These are phyloP conservation scores for Cassiopea xamachana DNA, from an alignment of 30 jellyfish, hydroid and myxozoan genomes.

Conservation along the genomic window DNA sequence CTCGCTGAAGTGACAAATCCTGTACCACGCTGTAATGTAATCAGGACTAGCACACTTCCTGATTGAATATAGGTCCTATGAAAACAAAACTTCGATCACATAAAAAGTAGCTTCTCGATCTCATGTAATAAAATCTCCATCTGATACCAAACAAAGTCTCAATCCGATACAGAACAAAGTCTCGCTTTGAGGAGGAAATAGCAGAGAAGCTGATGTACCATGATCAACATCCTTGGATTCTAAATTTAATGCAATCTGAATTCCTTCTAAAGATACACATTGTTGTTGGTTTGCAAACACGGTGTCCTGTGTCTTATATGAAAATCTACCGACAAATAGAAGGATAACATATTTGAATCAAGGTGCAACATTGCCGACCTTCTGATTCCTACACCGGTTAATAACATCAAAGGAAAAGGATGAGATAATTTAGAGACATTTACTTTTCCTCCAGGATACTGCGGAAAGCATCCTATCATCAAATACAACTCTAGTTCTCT, in stretches of 20 bases:
- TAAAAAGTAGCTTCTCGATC: too few relatives aligned
- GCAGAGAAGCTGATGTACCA: too few relatives aligned
- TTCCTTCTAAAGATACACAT: constrained; percentile 40
- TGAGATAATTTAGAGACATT: neutral
- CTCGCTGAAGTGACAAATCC: too few relatives aligned
- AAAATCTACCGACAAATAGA: constrained; percentile 48
- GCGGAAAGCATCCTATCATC: constrained; percentile 51
- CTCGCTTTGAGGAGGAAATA: neutral
- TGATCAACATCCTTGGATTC: constrained; percentile 40
- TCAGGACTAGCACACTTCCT: too few relatives aligned
- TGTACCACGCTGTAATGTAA: too few relatives aligned
- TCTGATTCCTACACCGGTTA: constrained; percentile 38
- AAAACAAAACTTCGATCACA: too few relatives aligned
- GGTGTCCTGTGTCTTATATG: constrained; percentile 49
- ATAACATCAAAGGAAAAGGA: constrained; percentile 43
- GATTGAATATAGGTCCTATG: too few relatives aligned
- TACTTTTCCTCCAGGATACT: constrained; percentile 41
- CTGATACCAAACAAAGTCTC: too few relatives aligned
- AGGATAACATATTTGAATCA: constrained; percentile 22
- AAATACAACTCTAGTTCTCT: constrained; percentile 4
- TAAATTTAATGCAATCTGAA: constrained; percentile 38
- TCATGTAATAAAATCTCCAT: too few relatives aligned
- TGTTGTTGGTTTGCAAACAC: constrained; percentile 59
- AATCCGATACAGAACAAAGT: neutral
- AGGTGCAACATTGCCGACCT: constrained; percentile 72